Base-by-base conservation (phyloP, 1,140 invertebrate genomes). In the Pissodes strobi region DNA sequence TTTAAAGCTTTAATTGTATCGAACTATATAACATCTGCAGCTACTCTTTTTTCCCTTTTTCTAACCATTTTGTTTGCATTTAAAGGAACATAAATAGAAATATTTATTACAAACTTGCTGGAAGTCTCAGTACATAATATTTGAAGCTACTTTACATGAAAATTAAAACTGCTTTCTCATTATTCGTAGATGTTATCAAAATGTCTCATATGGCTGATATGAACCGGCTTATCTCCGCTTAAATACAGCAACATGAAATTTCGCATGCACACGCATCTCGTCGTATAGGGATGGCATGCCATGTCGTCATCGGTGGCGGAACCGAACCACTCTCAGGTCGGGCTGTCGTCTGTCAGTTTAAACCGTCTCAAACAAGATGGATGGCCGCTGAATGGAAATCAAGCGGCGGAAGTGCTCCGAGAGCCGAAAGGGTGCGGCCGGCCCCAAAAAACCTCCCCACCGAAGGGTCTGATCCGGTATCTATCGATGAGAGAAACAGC, bases 341-440 rank as follows among this genome's bases (percentile, higher is more conserved):
- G 72, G 72, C 73, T 77, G 75, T 74, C 70, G 73, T 72, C 72
- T 76, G 75, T 77, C 75, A 77, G 73, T 77, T 76, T 77, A 77
- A 76, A 77, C 74, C 75, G 71, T 75, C 75, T 77, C 75, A 76
- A 77, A 76, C 74, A 77, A 77, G 75, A 77, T 77, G 75, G 75
- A 77, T 77, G 75, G 72, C 71, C 67, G 72, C 66, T 72, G 75
- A 76, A 76, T 76, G 75, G 74, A 77, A 77, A 77, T 77, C 75
- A 75, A 75, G 72, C 71, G 72, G 73, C 72, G 72, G 72, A 71
- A 74, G 69, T 69, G 73, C 72, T 69, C 69, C 72, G 59, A 68
- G 67, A 67, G 63, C 71, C n/a, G 69, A 75, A 75, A 75, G 72
- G 74, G 73, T 75, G 72, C 72, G 63, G 63, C 55, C 55, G 22